These are phyloP conservation scores for Pyrochroa serraticornis DNA, from an alignment of 2,888 invertebrate species.

Conservation along the genomic window DNA sequence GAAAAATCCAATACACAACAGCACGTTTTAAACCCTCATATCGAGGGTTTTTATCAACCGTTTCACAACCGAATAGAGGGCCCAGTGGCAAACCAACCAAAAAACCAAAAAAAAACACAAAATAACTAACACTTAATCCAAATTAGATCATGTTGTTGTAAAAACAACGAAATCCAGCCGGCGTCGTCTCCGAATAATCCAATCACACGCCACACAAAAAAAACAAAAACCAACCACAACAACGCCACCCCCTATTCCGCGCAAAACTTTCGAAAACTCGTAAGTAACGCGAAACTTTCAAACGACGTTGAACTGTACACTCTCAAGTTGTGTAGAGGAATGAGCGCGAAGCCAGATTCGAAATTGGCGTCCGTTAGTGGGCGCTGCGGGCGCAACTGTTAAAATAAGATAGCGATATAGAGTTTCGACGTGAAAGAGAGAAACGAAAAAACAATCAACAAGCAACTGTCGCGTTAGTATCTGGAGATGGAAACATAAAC, in stretches of 20 bases:
- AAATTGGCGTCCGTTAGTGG: constrained; percentile 25
- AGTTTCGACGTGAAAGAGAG: not conserved
- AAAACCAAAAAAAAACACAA: not conserved
- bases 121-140: too few species aligned
- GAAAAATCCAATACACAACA: constrained; percentile 25
- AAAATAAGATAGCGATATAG: constrained; percentile 2
- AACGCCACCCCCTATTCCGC: constrained; percentile 7
- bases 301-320: constrained; percentile 1
- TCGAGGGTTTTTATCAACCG: not conserved
- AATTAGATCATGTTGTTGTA: too few species aligned
- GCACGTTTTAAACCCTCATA: constrained; percentile 19
- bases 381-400: constrained; percentile 14
- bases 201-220: constrained; percentile 6
- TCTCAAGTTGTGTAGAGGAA: constrained; percentile 22
- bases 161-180: too few species aligned
- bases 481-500: not conserved
- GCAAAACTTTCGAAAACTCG: constrained; percentile 14
- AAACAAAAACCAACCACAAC: constrained; percentile 10
- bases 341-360: constrained; percentile 24
- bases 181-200: constrained; percentile 8
- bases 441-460: constrained; percentile 14
- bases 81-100: not conserved
- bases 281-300: constrained; percentile 3
- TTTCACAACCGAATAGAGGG: too few species aligned
- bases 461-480: constrained; percentile 19